Evolutionary conservation across 2,113 vertebrate genomes (phyloP).

Genomic region (Oncorhynchus masou): DNA sequence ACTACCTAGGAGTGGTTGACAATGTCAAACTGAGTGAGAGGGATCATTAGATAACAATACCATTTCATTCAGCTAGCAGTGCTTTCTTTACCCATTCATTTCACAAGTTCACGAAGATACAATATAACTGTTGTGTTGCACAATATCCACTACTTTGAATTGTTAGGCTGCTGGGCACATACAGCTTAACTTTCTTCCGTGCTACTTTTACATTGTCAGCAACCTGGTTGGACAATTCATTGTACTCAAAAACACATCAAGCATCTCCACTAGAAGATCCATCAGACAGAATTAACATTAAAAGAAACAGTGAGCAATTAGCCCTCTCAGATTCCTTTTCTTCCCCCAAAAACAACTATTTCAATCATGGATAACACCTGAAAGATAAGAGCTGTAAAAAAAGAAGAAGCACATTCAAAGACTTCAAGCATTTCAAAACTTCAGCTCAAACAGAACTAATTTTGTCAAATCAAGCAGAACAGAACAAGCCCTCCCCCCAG

Average conservation of each 20-base stretch:
- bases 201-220: not conserved
- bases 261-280: not conserved
- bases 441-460: slow-evolving; percentile 10
- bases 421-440: slow-evolving; percentile 16
- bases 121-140: not conserved
- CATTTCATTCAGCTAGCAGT: not conserved
- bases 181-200: not conserved
- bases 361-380: not conserved
- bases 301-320: not conserved
- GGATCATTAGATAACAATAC: not conserved
- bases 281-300: not conserved
- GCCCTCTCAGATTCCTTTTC: not conserved
- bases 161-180: not conserved
- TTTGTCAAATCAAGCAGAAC: slow-evolving; percentile 1
- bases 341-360: not conserved
- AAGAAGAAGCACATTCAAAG: not conserved
- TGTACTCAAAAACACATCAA: not conserved
- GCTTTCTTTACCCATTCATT: not conserved
- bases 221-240: not conserved
- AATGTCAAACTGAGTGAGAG: not conserved
- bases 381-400: not conserved
- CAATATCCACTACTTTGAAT: not conserved
- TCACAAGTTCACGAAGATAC: not conserved
- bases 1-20: not conserved
- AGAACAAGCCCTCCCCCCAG: not conserved